Evolutionary conservation across 2,797 vertebrate genomes (phyloP), one percentile per base, ranked within the genome.

Genomic region (Lutjanus argentimaculatus): DNA sequence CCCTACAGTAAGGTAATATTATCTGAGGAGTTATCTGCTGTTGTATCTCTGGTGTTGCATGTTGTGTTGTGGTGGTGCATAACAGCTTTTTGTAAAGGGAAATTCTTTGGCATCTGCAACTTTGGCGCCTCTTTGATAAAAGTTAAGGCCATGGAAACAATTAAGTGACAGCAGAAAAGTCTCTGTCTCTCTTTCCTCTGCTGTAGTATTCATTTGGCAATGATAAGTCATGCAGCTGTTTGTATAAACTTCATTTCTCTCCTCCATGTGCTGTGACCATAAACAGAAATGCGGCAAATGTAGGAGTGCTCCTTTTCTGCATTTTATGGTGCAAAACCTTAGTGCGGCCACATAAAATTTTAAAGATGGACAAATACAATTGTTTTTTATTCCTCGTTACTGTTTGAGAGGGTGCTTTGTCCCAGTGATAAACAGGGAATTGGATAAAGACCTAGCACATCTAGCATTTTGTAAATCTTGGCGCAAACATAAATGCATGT

Each of bases 381-480:
- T n/a, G n/a, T n/a, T n/a, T n/a, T n/a, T n/a, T 17, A 6, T n/a
- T 51, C n/a, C 6, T 36, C 1, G 7, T 61, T 42, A 21, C 14
- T 48, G 48, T 63, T n/a, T 58, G 45, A 61, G 16, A 51, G n/a
- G 56, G 56, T 25, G 14, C 4, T 65, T 71, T 67, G 46, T 67
- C n/a, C 42, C 30, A 17, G 36, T 42, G 22, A 71, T 59, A 17
- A 63, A 56, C 55, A 72, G 56, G 5, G 15, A 42, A 36, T 40
- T 17, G n/a, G 14, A 62, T 43, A 58, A 51, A 51, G 21, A 40
- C 49, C 8, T 9, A 63, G 62, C 30, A n/a, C n/a, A 25, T 59
- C 30, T 49, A 52, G 62, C 25, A 42, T 67, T 57, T 72, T 48
- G 52, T 62, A 17, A 66, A 74, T 64, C 19, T 70, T 74, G 66